Evolutionary conservation across 2,888 invertebrate genomes (phyloP).

Genomic region (Gandaritis pyraliata): DNA sequence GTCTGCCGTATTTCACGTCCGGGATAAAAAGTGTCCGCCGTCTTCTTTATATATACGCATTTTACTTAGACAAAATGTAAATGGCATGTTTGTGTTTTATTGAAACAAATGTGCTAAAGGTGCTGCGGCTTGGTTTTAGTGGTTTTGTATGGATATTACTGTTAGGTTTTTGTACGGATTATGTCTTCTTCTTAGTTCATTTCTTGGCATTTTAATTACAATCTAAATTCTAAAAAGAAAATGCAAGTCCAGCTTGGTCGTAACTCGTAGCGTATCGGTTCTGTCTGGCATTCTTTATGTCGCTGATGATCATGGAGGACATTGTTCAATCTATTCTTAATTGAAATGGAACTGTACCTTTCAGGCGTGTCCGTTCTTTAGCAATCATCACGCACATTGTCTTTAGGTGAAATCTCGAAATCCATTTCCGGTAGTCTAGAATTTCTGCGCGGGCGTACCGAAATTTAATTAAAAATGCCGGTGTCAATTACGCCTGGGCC

Average conservation of each 20-base stretch:
- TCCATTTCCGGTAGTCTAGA: slow-evolving; percentile 41
- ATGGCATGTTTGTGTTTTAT: slow-evolving; percentile 39
- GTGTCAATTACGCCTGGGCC: slow-evolving; percentile 51
- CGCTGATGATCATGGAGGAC: neutral
- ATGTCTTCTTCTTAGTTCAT: neutral
- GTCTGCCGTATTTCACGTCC: slow-evolving; percentile 38
- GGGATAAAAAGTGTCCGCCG: slow-evolving; percentile 38
- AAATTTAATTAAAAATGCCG: slow-evolving; percentile 58
- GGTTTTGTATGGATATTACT: neutral
- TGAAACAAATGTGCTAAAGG: slow-evolving; percentile 36
- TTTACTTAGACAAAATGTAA: slow-evolving; percentile 43
- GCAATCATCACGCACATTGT: slow-evolving; percentile 29
- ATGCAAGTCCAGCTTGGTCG: too few species aligned
- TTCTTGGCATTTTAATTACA: too few species aligned
- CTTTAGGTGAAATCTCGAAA: slow-evolving; percentile 37
- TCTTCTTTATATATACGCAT: slow-evolving; percentile 36
- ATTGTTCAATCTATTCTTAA: neutral
- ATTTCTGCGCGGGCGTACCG: slow-evolving; percentile 46
- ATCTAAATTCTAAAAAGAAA: too few species aligned
- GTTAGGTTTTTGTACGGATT: neutral
- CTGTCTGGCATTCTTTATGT: neutral
- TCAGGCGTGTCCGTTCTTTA: neutral
- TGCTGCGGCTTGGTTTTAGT: slow-evolving; percentile 10
- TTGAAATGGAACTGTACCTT: slow-evolving; percentile 2
- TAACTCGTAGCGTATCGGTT: neutral